Percentiles rank a stretch among this genome's conserved stretches.
Conservation (phyloP, 2,888 invertebrate genomes). For the Standfussiana lucernea region DNA sequence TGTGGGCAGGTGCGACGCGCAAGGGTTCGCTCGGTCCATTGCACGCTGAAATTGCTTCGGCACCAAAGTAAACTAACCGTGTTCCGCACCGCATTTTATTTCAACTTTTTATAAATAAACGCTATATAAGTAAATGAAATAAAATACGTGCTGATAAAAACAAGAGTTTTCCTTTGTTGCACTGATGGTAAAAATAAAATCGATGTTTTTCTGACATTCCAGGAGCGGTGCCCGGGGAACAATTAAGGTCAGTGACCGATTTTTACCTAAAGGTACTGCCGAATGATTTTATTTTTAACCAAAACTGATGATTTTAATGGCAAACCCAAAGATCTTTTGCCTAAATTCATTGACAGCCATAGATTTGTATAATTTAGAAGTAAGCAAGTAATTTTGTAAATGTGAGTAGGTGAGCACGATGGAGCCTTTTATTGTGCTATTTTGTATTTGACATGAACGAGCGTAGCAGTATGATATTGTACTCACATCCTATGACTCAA, state of each 20-base stretch:
- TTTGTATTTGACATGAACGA: not conserved
- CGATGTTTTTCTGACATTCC: not conserved
- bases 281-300: not conserved
- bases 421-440: not conserved
- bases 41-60: slow-evolving; percentile 75
- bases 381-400: not conserved
- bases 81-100: slow-evolving; percentile 74
- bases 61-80: slow-evolving; percentile 70
- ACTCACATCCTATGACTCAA: not conserved
- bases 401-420: not conserved
- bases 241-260: not conserved
- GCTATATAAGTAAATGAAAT: not conserved
- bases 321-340: not conserved
- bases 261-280: not conserved
- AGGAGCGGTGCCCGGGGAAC: not conserved
- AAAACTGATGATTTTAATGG: not conserved
- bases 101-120: slow-evolving; percentile 65
- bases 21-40: slow-evolving; percentile 71
- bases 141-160: slow-evolving; percentile 16
- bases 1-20: slow-evolving; percentile 68
- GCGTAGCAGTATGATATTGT: not conserved
- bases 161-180: not conserved
- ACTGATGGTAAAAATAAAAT: not conserved
- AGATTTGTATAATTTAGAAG: not conserved
- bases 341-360: not conserved